These are phyloP conservation scores for Serranus cabrilla DNA, from an alignment of 2,797 vertebrate genomes.

Conservation along the genomic window DNA sequence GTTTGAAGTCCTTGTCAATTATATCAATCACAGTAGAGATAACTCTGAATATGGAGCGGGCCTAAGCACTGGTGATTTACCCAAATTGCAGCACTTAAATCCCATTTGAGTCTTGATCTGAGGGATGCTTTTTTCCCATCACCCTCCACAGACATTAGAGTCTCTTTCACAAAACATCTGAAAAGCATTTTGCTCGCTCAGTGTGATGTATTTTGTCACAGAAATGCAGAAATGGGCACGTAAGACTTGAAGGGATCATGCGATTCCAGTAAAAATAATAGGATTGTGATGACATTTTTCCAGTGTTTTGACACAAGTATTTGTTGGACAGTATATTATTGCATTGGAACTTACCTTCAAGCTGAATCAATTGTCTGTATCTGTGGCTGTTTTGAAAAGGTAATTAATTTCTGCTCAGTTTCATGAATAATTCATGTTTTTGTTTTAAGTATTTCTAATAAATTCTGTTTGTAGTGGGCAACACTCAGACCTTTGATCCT, in stretches of 20 bases:
- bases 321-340: neutral
- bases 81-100: slow-evolving; percentile 14
- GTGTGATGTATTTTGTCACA: neutral
- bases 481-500: slow-evolving; percentile 57
- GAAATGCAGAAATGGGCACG: neutral
- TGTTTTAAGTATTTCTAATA: slow-evolving; percentile 41
- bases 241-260: neutral
- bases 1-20: neutral
- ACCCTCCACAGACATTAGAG: slow-evolving; percentile 15
- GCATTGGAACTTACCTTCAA: neutral
- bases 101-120: slow-evolving; percentile 13
- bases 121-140: slow-evolving; percentile 15
- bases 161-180: neutral
- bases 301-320: too few relatives aligned
- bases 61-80: slow-evolving; percentile 6
- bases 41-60: neutral
- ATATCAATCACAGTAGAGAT: neutral
- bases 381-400: slow-evolving; percentile 7
- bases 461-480: slow-evolving; percentile 47
- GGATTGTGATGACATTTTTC: too few relatives aligned
- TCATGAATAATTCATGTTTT: slow-evolving; percentile 57
- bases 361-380: slow-evolving; percentile 6
- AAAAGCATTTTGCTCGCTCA: neutral
- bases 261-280: too few relatives aligned
- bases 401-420: neutral